These are phyloP conservation scores for Lissonota sp. DNA, from an alignment of 2,888 invertebrate species.

Conservation along the genomic window DNA sequence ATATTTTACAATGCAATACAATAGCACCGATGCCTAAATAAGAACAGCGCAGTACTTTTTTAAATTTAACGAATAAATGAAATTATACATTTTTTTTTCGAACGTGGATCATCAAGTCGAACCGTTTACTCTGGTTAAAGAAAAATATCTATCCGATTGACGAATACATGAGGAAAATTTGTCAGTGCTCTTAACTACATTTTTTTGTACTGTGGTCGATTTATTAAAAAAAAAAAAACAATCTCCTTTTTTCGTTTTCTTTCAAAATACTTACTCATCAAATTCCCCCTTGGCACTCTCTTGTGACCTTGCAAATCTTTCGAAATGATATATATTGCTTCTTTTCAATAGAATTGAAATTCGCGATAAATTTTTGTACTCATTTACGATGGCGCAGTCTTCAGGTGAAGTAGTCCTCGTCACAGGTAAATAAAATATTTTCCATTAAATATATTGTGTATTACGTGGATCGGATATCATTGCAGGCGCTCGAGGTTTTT, in stretches of 20 bases:
- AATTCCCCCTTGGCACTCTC: background rate
- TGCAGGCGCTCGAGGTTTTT: slow-evolving; percentile 87
- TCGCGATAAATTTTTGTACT: slow-evolving; percentile 9
- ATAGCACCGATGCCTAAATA: slow-evolving; percentile 25
- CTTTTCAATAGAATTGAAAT: background rate
- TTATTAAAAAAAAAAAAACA: slow-evolving; percentile 55
- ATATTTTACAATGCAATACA: slow-evolving; percentile 34
- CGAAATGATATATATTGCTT: background rate
- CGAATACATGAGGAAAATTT: slow-evolving; percentile 30
- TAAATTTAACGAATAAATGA: slow-evolving; percentile 12
- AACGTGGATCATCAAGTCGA: too few relatives aligned
- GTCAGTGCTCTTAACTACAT: slow-evolving; percentile 44
- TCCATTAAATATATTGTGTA: background rate
- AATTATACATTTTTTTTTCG: too few relatives aligned
- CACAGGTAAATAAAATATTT: slow-evolving; percentile 49
- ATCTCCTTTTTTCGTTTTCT: slow-evolving; percentile 15
- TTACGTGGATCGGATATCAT: background rate
- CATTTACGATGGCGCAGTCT: slow-evolving; percentile 47
- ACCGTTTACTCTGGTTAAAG: background rate
- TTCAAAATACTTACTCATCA: slow-evolving; percentile 16
- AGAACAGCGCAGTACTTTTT: slow-evolving; percentile 10
- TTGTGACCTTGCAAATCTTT: background rate
- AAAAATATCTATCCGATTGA: slow-evolving; percentile 8
- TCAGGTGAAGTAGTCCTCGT: slow-evolving; percentile 58
- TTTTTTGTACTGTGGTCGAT: slow-evolving; percentile 59